Percentiles rank a stretch among this genome's conserved stretches.
phyloP scores from a whole-genome alignment of 1,140 invertebrate genomes.

The Drosophila littoralis region DNA sequence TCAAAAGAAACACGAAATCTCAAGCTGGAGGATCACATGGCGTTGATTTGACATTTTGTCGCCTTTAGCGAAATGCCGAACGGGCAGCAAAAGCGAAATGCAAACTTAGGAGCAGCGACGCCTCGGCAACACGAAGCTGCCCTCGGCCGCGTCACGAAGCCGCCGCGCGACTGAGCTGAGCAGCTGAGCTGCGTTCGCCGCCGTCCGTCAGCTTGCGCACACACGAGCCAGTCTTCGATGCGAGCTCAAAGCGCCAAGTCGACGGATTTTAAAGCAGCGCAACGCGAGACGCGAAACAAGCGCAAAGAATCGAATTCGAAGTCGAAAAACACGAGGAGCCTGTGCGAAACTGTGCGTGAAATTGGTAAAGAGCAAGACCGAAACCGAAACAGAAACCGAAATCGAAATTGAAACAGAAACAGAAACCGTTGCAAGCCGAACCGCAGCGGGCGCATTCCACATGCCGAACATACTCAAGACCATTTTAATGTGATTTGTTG shows the following conservation, averaged over 20 bases:
- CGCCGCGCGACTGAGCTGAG: background rate
- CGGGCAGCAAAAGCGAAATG: constrained; percentile 13
- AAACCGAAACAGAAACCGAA: constrained; percentile 43
- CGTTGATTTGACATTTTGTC: constrained; percentile 74
- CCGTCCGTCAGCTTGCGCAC: constrained; percentile 1
- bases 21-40: constrained; percentile 47
- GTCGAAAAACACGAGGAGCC: constrained; percentile 19
- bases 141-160: constrained; percentile 1
- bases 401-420: constrained; percentile 4
- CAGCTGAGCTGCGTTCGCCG: constrained; percentile 28
- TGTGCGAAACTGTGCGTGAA: constrained; percentile 71
- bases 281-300: constrained; percentile 16
- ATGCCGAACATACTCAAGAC: constrained; percentile 26
- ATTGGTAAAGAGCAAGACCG: constrained; percentile 62
- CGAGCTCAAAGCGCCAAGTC: constrained; percentile 61
- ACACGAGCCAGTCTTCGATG: constrained; percentile 67
- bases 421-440: constrained; percentile 14
- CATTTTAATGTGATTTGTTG: constrained; percentile 39
- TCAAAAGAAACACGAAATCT: constrained; percentile 34
- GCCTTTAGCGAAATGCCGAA: constrained; percentile 52
- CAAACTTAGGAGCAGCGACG: constrained; percentile 1
- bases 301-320: constrained; percentile 16
- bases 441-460: constrained; percentile 36
- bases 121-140: constrained; percentile 5
- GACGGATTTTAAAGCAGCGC: constrained; percentile 11